Percentiles rank a stretch among this genome's conserved stretches.
These are phyloP conservation scores for Agrotis segetum DNA, from an alignment of 2,888 invertebrate genomes.

Conservation along the genomic window DNA sequence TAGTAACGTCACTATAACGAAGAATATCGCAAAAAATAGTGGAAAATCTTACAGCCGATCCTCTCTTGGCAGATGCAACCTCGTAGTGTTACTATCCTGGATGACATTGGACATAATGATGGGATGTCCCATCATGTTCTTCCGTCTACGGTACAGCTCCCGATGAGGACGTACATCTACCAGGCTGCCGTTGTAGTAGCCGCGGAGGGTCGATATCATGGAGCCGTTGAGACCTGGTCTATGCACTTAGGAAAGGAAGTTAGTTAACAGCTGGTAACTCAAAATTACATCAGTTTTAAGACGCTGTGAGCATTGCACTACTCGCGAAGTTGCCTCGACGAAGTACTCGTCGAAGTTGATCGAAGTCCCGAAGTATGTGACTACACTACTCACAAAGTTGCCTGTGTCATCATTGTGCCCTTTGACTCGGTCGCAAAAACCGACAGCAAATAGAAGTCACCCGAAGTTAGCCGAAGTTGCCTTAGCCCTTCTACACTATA, in stretches of 20 bases:
- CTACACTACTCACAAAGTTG: too few species aligned
- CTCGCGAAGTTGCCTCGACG: too few species aligned
- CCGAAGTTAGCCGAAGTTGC: too few species aligned
- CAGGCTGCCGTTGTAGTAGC: conserved; percentile 72
- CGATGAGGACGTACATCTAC: conserved; percentile 71
- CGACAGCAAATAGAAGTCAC: too few species aligned
- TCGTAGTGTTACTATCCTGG: conserved; percentile 78
- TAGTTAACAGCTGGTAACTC: background rate
- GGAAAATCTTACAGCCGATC: conserved; percentile 78
- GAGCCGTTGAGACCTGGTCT: conserved; percentile 71
- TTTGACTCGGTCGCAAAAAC: too few species aligned
- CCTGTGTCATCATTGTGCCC: too few species aligned
- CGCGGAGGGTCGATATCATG: conserved; percentile 68
- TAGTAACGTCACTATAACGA: too few species aligned
- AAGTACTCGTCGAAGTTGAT: too few species aligned
- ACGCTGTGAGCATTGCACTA: too few species aligned
- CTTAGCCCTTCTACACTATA: too few species aligned
- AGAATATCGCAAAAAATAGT: too few species aligned
- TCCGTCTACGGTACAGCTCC: conserved; percentile 74
- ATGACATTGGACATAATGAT: conserved; percentile 80
- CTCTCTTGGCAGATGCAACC: conserved; percentile 75
- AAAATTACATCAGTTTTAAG: background rate
- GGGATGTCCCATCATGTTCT: conserved; percentile 74
- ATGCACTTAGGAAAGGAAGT: conserved; percentile 65
- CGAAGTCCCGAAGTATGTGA: too few species aligned